These are phyloP conservation scores for Psylliodes chrysocephalus DNA, from an alignment of 2,888 invertebrate genomes.

Conservation along the genomic window DNA sequence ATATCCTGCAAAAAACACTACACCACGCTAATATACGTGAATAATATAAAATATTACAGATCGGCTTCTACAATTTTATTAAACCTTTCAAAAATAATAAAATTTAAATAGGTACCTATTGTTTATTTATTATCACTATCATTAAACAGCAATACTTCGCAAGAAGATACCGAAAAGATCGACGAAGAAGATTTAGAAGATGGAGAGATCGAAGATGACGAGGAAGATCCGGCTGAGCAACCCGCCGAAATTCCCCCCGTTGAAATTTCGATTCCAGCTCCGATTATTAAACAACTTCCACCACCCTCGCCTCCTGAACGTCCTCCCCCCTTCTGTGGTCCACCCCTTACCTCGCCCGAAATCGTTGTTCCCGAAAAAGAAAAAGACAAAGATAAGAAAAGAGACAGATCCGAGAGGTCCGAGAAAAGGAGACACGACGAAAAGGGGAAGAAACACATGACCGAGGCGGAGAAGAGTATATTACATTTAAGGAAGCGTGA, in stretches of 20 bases:
- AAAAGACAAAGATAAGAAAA: slow-evolving; percentile 41
- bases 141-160: slow-evolving; percentile 38
- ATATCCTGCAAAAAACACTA: too few species aligned
- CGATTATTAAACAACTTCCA: too few species aligned
- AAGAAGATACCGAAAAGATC: slow-evolving; percentile 58
- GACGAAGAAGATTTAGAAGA: slow-evolving; percentile 78
- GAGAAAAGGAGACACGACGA: slow-evolving; percentile 52
- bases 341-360: slow-evolving; percentile 21
- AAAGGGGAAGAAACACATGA: slow-evolving; percentile 58
- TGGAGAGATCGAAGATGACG: slow-evolving; percentile 83
- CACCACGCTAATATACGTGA: too few species aligned
- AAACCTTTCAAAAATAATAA: too few species aligned
- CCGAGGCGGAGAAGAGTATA: slow-evolving; percentile 63
- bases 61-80: too few species aligned
- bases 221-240: slow-evolving; percentile 62
- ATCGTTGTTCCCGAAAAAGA: slow-evolving; percentile 29
- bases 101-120: too few species aligned
- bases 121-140: not conserved
- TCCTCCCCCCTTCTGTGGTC: too few species aligned
- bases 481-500: slow-evolving; percentile 61
- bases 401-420: slow-evolving; percentile 34
- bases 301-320: slow-evolving; percentile 11
- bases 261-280: slow-evolving; percentile 1
- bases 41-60: too few species aligned
- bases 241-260: slow-evolving; percentile 26